phyloP scores from a whole-genome alignment of 2,797 vertebrate genomes.

The Scolopax bukidnonensis region DNA sequence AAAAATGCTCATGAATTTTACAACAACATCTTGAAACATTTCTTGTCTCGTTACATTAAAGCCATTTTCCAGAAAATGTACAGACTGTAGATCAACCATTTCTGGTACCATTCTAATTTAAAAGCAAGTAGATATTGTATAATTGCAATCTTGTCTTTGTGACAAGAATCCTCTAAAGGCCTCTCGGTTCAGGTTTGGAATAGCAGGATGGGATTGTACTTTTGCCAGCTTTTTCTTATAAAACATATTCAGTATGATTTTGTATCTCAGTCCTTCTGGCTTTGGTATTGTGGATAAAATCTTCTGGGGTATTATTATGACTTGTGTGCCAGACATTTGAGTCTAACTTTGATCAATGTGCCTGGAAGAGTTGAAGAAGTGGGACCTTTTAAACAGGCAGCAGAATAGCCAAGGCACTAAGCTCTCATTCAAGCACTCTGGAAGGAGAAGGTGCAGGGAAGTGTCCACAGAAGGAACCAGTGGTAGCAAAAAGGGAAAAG shows the following conservation, averaged over 20 bases:
- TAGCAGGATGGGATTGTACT: not conserved
- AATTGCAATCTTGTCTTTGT: not conserved
- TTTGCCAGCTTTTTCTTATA: not conserved
- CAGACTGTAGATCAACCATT: not conserved
- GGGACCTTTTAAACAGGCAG: not conserved
- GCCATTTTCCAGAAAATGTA: not conserved
- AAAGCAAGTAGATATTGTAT: slow-evolving; percentile 35
- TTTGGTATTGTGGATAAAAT: slow-evolving; percentile 49
- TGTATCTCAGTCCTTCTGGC: not conserved
- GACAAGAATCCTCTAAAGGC: not conserved
- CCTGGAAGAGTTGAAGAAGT: slow-evolving; percentile 29
- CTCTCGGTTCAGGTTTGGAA: not conserved
- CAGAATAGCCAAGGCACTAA: not conserved
- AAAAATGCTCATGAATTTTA: slow-evolving; percentile 1
- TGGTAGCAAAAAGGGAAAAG: not conserved
- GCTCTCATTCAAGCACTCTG: not conserved
- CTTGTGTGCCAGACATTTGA: slow-evolving; percentile 32
- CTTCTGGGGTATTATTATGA: not conserved
- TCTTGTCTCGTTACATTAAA: not conserved
- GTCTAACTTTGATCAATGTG: slow-evolving; percentile 43
- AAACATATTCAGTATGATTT: not conserved
- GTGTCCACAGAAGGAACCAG: not conserved
- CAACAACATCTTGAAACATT: not conserved
- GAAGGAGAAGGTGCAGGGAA: not conserved
- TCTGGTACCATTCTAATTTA: not conserved